phyloP scores from a whole-genome alignment of 2,797 vertebrate genomes.

The Pitangus sulphuratus region DNA sequence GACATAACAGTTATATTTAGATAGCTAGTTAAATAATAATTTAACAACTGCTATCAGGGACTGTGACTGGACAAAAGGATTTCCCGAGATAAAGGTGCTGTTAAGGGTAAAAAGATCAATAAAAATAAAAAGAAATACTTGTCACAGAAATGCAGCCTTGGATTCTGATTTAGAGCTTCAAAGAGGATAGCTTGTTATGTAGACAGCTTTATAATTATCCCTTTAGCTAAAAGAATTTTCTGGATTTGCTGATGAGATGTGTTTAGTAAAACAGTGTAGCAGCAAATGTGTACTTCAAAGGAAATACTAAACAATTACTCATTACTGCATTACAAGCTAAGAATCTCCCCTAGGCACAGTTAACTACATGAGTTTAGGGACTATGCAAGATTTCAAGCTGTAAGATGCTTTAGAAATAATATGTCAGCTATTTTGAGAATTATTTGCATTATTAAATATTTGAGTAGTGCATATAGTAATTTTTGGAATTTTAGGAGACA shows the following conservation, averaged over 20 bases:
- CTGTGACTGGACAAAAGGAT: not conserved
- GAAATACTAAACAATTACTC: slow-evolving; percentile 52
- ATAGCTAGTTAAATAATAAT: not conserved
- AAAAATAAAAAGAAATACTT: not conserved
- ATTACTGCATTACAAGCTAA: slow-evolving; percentile 29
- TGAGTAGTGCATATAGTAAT: not conserved
- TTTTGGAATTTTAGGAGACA: not conserved
- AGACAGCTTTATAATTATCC: slow-evolving; percentile 41
- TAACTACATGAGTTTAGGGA: slow-evolving; percentile 10
- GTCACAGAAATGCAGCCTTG: not conserved
- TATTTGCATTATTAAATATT: slow-evolving; percentile 16
- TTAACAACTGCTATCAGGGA: not conserved
- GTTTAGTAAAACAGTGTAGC: slow-evolving; percentile 21
- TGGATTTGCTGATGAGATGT: slow-evolving; percentile 45
- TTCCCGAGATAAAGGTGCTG: not conserved
- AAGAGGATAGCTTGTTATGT: slow-evolving; percentile 10
- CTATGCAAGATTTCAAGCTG: not conserved
- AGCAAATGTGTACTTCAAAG: slow-evolving; percentile 53
- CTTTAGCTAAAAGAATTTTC: slow-evolving; percentile 26
- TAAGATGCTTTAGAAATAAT: slow-evolving; percentile 5
- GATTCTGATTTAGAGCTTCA: slow-evolving; percentile 34
- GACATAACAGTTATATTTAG: not conserved
- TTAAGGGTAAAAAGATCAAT: not conserved
- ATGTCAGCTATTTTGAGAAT: slow-evolving; percentile 23
- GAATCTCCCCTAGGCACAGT: not conserved